A percentile compares a stretch with the other conserved stretches of the same genome.
phyloP scores from a whole-genome alignment of 2,888 invertebrate species.

The Brachynemurus nebulosus region DNA sequence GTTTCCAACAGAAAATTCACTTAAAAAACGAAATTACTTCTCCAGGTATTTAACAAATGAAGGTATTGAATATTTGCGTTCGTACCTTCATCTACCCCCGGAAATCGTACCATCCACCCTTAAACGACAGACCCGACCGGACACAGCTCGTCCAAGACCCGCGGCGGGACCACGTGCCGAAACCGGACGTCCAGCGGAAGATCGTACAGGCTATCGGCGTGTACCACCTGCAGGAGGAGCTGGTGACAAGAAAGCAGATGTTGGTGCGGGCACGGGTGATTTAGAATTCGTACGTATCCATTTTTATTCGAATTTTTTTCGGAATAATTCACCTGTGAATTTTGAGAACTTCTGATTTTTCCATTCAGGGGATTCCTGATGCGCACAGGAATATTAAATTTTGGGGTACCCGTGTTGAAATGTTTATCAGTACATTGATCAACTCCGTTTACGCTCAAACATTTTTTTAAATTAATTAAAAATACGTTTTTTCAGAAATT shows the following conservation, averaged over 20 bases:
- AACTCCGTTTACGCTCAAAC: constrained; percentile 7
- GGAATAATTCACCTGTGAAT: not conserved
- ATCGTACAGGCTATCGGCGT: constrained; percentile 70
- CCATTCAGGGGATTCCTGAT: not conserved
- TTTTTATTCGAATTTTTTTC: no score
- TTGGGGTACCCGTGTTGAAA: constrained; percentile 2
- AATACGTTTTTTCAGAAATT: not conserved
- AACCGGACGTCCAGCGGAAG: constrained; percentile 60
- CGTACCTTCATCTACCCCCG: constrained; percentile 90
- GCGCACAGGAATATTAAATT: not conserved
- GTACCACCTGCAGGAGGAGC: constrained; percentile 46
- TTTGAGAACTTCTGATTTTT: not conserved
- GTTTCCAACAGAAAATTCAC: no score
- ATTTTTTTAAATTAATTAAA: constrained; percentile 4
- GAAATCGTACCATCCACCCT: constrained; percentile 98
- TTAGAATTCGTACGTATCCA: constrained; percentile 66
- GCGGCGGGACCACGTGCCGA: constrained; percentile 53
- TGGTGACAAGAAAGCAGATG: constrained; percentile 91
- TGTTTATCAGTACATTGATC: constrained; percentile 4
- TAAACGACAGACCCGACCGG: constrained; percentile 78
- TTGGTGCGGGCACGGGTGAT: constrained; percentile 85
- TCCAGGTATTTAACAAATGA: constrained; percentile 86
- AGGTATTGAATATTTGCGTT: constrained; percentile 91
- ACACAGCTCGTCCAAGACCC: constrained; percentile 68
- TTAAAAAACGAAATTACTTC: no score